A percentile compares a stretch with the other conserved stretches of the same genome.
Conservation (phyloP, 2,113 vertebrate species). For the Drymodes brunneopygia region DNA sequence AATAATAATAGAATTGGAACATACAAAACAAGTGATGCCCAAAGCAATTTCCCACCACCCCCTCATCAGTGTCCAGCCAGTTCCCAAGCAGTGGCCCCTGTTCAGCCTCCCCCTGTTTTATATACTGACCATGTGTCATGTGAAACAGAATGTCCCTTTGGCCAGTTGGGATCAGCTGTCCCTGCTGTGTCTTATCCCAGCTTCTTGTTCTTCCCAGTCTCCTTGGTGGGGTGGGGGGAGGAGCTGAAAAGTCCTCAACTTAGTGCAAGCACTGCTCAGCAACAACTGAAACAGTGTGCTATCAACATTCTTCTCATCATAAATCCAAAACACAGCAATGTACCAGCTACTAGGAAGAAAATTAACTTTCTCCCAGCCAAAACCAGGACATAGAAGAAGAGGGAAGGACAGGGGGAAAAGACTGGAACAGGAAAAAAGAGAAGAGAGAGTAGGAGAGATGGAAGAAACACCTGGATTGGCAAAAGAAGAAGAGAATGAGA, state of each 20-base stretch:
- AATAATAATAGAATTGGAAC: not conserved
- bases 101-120: not conserved
- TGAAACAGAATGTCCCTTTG: not conserved
- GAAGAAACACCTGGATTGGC: not conserved
- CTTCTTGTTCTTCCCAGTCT: not conserved
- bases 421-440: not conserved
- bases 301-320: not conserved
- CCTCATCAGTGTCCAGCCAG: too few relatives aligned
- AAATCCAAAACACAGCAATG: not conserved
- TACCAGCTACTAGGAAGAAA: not conserved
- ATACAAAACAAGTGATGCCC: not conserved
- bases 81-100: not conserved
- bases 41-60: not conserved
- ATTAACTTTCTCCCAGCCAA: not conserved
- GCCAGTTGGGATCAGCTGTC: not conserved
- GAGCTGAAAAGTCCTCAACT: not conserved
- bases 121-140: not conserved
- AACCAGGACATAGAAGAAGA: not conserved
- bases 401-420: not conserved
- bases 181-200: not conserved
- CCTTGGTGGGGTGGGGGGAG: rapidly evolving
- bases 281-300: not conserved
- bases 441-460: not conserved
- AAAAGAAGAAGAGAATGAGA: not conserved
- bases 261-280: not conserved